Evolutionary conservation across 2,888 invertebrate species (phyloP).

Genomic region (Drosophila dives): DNA sequence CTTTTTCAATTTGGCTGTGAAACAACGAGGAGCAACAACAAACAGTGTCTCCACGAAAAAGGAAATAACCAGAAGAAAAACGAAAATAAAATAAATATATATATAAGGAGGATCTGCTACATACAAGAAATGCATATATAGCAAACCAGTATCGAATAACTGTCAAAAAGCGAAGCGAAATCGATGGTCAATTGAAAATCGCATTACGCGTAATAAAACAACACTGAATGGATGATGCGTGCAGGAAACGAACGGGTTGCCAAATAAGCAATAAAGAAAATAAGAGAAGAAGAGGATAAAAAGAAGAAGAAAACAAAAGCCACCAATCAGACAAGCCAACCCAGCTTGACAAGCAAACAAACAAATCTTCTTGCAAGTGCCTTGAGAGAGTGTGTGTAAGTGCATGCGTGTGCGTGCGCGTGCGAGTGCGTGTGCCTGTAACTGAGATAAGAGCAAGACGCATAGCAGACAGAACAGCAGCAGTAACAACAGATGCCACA

Average conservation of each 20-base stretch:
- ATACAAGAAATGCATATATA: not conserved
- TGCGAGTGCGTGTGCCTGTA: constrained; percentile 7
- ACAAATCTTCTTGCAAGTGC: constrained; percentile 44
- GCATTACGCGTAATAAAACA: constrained; percentile 9
- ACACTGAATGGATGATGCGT: not conserved
- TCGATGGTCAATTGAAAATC: constrained; percentile 6
- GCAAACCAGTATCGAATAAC: not conserved
- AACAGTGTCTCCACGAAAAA: constrained; percentile 39
- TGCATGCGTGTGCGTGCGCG: constrained; percentile 7
- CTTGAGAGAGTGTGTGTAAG: constrained; percentile 26
- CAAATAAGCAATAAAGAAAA: constrained; percentile 22
- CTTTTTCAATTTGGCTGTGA: constrained; percentile 83
- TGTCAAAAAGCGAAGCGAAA: not conserved
- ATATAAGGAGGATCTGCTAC: not conserved
- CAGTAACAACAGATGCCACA: constrained; percentile 1
- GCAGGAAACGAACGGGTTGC: constrained; percentile 35
- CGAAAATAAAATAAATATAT: not conserved
- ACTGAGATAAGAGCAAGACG: constrained; percentile 53
- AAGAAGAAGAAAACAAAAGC: constrained; percentile 9
- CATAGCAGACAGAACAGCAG: constrained; percentile 35
- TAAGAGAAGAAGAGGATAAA: not conserved
- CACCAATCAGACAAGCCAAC: constrained; percentile 22
- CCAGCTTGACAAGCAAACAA: constrained; percentile 25
- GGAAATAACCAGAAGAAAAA: not conserved
- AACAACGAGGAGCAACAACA: constrained; percentile 70